Percentiles rank a stretch among this genome's conserved stretches.
Evolutionary conservation across 2,113 vertebrate genomes (phyloP).

Genomic region (Cinclus cinclus): DNA sequence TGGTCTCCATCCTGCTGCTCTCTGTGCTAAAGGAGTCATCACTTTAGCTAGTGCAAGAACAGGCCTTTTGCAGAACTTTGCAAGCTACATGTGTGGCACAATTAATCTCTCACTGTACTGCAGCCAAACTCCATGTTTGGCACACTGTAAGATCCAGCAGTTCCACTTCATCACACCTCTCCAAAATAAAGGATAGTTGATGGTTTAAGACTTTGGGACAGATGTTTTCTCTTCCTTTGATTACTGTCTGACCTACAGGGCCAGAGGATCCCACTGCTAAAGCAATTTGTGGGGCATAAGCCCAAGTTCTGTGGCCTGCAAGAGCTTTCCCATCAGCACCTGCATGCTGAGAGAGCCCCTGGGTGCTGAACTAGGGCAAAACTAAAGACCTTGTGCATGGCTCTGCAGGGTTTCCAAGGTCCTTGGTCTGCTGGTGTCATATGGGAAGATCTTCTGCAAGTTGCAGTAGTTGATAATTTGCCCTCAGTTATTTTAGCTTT

Average conservation of each 20-base stretch:
- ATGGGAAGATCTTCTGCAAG: neutral
- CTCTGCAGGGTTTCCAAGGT: neutral
- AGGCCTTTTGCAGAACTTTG: neutral
- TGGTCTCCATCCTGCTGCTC: neutral
- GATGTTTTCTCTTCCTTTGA: neutral
- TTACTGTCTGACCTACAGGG: neutral
- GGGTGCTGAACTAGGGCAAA: neutral
- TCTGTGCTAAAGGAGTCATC: neutral
- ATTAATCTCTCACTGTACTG: neutral
- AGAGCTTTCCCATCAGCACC: neutral
- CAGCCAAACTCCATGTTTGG: neutral
- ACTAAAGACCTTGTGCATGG: neutral
- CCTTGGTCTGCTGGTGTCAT: neutral
- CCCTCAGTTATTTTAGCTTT: neutral
- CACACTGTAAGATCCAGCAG: neutral
- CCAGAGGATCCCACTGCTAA: neutral
- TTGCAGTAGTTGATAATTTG: neutral
- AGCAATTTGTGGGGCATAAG: neutral
- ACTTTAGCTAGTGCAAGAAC: neutral
- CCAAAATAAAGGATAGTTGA: neutral
- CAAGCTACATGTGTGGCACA: rapidly evolving
- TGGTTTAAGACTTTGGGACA: neutral
- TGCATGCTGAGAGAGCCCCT: neutral
- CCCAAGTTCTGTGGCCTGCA: neutral
- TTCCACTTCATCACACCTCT: neutral